Evolutionary conservation across 1,140 invertebrate genomes (phyloP).

Genomic region (Drosophila kurseongensis): DNA sequence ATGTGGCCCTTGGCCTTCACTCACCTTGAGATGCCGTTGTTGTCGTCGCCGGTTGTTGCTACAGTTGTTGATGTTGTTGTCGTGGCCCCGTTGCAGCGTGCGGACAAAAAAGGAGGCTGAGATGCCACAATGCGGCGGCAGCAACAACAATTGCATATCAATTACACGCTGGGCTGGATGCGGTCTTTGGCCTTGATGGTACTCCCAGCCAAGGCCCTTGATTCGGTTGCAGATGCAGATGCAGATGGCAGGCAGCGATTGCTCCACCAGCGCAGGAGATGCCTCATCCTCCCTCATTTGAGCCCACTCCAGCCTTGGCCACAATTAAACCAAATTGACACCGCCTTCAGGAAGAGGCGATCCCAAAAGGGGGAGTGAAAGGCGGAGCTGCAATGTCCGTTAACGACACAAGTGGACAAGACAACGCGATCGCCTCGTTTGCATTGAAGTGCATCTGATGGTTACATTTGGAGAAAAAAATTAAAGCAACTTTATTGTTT

Average conservation of each 20-base stretch:
- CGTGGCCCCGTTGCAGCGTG: conserved; percentile 39
- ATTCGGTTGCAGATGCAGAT: conserved; percentile 36
- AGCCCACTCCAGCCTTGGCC: conserved; percentile 40
- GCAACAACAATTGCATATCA: conserved; percentile 55
- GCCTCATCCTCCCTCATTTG: conserved; percentile 20
- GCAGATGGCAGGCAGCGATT: conserved; percentile 45
- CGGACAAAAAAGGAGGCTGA: conserved; percentile 23
- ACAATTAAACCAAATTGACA: conserved; percentile 78
- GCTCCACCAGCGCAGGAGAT: conserved; percentile 5
- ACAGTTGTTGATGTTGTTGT: conserved; percentile 38
- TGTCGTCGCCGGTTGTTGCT: conserved; percentile 19
- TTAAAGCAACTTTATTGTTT: neutral
- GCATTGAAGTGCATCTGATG: conserved; percentile 41
- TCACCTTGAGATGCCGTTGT: conserved; percentile 83
- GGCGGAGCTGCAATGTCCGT: conserved; percentile 35
- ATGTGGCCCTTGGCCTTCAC: conserved; percentile 84
- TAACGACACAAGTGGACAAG: conserved; percentile 59
- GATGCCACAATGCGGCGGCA: conserved; percentile 34
- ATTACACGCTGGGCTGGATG: conserved; percentile 50
- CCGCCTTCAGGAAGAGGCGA: conserved; percentile 23
- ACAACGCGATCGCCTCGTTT: conserved; percentile 43
- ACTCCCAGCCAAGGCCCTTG: conserved; percentile 42
- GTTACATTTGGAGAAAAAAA: conserved; percentile 21
- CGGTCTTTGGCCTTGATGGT: conserved; percentile 56
- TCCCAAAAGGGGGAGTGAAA: conserved; percentile 3